These are phyloP conservation scores for Stenodema calcarata DNA, from an alignment of 2,888 invertebrate genomes.

Conservation along the genomic window DNA sequence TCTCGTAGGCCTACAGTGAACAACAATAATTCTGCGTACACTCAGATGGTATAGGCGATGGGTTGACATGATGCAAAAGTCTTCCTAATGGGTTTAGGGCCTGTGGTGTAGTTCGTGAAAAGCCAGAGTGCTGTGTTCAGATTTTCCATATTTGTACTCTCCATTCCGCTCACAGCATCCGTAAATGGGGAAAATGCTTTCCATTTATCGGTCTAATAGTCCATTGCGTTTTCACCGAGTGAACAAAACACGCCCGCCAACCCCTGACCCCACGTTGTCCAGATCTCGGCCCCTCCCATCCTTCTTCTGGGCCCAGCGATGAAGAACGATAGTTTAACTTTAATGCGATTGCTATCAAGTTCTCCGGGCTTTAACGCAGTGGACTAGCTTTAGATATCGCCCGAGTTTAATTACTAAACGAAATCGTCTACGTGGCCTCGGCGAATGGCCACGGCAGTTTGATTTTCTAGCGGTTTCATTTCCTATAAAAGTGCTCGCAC, in stretches of 20 bases:
- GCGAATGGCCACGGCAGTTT: background rate
- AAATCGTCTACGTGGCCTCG: background rate
- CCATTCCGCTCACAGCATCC: background rate
- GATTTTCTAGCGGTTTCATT: background rate
- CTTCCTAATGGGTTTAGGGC: no score
- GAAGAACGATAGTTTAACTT: background rate
- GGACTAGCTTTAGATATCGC: background rate
- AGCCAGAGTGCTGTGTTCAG: no score
- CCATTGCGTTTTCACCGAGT: background rate
- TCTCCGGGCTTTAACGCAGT: background rate
- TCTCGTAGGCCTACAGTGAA: no score
- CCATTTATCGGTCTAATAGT: background rate
- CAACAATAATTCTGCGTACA: no score
- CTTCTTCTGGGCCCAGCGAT: background rate
- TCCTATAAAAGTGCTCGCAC: background rate
- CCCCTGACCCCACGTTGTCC: background rate
- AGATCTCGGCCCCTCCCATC: background rate
- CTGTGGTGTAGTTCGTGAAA: background rate
- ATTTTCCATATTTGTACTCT: background rate
- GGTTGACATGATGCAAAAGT: no score
- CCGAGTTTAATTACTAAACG: background rate
- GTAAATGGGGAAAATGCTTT: background rate
- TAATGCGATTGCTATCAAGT: background rate
- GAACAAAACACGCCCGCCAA: background rate
- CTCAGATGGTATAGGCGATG: no score